Evolutionary conservation across 2,113 vertebrate species (phyloP), one percentile per base, ranked within the genome.

Genomic region (Reinhardtius hippoglossoides): DNA sequence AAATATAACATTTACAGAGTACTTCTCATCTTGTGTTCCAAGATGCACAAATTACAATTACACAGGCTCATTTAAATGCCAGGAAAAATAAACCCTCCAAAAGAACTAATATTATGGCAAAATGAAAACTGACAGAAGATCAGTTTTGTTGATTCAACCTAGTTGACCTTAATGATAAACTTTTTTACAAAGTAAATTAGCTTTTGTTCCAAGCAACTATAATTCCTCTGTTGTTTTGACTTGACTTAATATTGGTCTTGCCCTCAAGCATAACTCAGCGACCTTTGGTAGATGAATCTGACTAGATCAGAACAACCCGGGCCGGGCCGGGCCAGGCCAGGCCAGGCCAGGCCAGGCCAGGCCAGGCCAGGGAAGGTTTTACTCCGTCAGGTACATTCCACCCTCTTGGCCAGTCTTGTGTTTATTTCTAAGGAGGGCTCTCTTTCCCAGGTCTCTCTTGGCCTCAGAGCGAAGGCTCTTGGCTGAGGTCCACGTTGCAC

Each of bases 391-490:
- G 91, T 93, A 88, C 87, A 89, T 91, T 92, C 88, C 90, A 83
- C 71, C 90, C 87, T 89, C 90, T 88, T 87, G 85, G 85, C 83
- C 80, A 68, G 84, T 89, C 89, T 91, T 88, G 62, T 93, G 87
- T 92, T 93, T 87, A 88, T 94, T 95, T 96, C 96, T 95, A 95
- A 94, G 92, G 88, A 96, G 94, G 94, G 95, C 94, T 95, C 94
- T 89, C 85, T 85, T 98, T 96, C 97, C 96, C 97, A 97, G 96
- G 96, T 98, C 96, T 93, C 96, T 96, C 94, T 96, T 96, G 96
- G 97, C 96, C 95, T 96, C 94, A 37, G 90, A 95, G 94, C 91
- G 93, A 95, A 95, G 95, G 94, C 92, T 95, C 95, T 97, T 93
- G 97, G 97, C 98, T 95, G 95, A 94, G 92, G 93, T 97, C 96